phyloP scores from a whole-genome alignment of 2,113 vertebrate species.

The Lanius ludovicianus region DNA sequence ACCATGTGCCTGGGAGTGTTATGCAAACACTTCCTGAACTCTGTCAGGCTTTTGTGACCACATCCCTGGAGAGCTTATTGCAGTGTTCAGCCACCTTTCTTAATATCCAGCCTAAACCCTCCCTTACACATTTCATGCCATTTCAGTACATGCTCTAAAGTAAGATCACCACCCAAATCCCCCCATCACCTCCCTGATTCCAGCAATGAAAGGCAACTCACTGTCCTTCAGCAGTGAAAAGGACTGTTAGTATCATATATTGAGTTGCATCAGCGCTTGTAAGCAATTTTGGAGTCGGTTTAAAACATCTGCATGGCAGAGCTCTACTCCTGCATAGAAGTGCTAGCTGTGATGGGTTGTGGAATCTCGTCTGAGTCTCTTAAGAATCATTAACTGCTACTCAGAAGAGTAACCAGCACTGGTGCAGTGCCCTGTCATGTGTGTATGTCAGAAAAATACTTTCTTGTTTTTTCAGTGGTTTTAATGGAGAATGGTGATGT shows the following conservation, averaged over 20 bases:
- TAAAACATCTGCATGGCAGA: neutral
- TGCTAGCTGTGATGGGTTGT: neutral
- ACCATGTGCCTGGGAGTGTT: neutral
- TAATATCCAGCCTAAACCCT: neutral
- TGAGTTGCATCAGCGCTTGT: neutral
- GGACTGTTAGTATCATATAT: neutral
- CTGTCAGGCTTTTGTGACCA: neutral
- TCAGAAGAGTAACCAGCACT: neutral
- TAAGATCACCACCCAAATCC: neutral
- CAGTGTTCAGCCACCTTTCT: neutral
- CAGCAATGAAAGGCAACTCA: neutral
- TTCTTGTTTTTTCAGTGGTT: constrained; percentile 82
- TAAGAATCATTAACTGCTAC: neutral
- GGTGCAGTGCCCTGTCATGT: neutral
- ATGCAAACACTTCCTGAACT: neutral
- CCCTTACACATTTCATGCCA: neutral
- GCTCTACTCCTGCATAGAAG: neutral
- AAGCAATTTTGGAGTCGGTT: neutral
- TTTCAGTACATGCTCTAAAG: neutral
- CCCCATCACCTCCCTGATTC: neutral
- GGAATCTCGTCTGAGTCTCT: neutral
- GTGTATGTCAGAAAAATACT: neutral
- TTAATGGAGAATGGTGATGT: constrained; percentile 99
- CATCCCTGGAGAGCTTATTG: neutral
- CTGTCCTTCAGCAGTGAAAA: neutral